Percentiles rank a stretch among this genome's conserved stretches.
These are phyloP conservation scores for Lepus timidus DNA, from an alignment of 2,113 vertebrate species.

Conservation along the genomic window DNA sequence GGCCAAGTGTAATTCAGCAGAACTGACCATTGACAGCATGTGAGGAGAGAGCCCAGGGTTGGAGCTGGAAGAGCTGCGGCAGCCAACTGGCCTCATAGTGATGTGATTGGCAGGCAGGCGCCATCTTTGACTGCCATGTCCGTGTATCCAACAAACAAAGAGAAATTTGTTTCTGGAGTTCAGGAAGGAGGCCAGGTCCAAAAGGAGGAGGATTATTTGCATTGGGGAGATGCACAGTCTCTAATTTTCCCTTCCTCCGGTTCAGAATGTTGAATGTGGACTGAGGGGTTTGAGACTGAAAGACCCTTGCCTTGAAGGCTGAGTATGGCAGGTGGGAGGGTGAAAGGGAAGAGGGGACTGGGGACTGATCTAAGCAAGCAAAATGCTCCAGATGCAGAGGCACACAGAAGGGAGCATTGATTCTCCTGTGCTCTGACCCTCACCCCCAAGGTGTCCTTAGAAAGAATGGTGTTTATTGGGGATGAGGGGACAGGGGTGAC, in stretches of 20 bases:
- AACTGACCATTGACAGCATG: neutral
- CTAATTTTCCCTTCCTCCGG: neutral
- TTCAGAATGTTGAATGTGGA: neutral
- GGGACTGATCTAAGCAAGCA: accelerated
- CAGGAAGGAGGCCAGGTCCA: neutral
- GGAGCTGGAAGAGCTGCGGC: neutral
- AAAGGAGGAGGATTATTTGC: neutral
- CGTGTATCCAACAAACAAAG: neutral
- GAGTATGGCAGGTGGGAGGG: no score
- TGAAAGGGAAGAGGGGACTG: neutral
- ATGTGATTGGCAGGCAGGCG: accelerated
- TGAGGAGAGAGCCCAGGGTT: neutral
- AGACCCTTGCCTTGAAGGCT: neutral
- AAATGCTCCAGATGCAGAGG: neutral
- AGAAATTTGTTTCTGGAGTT: neutral
- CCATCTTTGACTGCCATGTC: neutral
- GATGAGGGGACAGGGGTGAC: neutral
- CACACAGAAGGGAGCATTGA: accelerated
- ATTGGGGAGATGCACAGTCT: neutral
- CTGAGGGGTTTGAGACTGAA: neutral
- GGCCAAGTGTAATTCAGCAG: neutral
- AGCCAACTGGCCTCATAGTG: neutral
- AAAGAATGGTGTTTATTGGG: neutral
- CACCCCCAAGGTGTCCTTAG: neutral
- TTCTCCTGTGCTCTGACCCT: neutral